Evolutionary conservation across 1,140 invertebrate species (phyloP).

Genomic region (Leguminivora glycinivorella): DNA sequence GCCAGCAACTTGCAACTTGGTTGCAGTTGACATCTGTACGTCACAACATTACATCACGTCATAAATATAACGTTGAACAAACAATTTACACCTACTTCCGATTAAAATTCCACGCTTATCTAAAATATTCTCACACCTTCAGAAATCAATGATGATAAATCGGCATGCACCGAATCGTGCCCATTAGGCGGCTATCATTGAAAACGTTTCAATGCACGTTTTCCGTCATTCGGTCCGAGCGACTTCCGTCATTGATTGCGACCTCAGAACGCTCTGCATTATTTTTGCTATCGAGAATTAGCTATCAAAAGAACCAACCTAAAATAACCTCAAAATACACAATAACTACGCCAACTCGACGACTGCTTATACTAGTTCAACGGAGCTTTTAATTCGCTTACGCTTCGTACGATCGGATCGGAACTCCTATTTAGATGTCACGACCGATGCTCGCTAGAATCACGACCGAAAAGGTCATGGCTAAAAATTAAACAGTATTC

Average conservation of each 20-base stretch:
- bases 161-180: constrained; percentile 33
- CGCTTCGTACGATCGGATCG: neutral
- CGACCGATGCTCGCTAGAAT: constrained; percentile 51
- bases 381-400: neutral
- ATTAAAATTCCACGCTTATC: neutral
- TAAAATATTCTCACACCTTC: constrained; percentile 17
- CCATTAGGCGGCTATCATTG: constrained; percentile 33
- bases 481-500: constrained; percentile 45
- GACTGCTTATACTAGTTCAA: neutral
- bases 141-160: constrained; percentile 24
- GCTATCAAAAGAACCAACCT: neutral
- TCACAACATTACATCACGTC: no score
- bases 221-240: constrained; percentile 45
- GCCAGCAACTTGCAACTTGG: no score
- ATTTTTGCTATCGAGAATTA: neutral
- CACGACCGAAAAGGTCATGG: constrained; percentile 68
- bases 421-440: constrained; percentile 63
- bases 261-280: constrained; percentile 43
- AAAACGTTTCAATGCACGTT: constrained; percentile 42
- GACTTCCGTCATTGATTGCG: constrained; percentile 68
- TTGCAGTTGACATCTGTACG: no score
- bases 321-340: neutral
- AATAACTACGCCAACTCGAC: neutral
- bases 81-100: neutral
- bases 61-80: neutral